Percentiles rank a stretch among this genome's conserved stretches.
These are phyloP conservation scores for Argynnis bischoffii DNA, from an alignment of 2,888 invertebrate species.

Conservation along the genomic window DNA sequence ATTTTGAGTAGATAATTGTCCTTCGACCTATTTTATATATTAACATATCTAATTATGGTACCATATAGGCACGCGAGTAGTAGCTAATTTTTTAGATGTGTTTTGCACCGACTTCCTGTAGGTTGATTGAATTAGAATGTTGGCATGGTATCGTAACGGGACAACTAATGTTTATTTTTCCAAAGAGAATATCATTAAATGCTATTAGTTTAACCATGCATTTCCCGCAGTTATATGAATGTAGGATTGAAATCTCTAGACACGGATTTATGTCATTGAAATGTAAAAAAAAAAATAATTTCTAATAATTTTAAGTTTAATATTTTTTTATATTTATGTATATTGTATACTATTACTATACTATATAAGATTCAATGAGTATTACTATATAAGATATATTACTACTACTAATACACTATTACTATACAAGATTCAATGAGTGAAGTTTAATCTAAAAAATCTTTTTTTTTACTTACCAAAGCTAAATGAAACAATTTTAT, in stretches of 20 bases:
- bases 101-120: constrained; percentile 8
- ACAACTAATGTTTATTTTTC: constrained; percentile 7
- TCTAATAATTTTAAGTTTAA: too few species aligned
- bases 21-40: not conserved
- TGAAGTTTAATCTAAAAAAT: too few species aligned
- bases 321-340: too few species aligned
- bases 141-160: constrained; percentile 18
- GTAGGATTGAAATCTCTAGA: not conserved
- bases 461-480: too few species aligned
- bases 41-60: not conserved
- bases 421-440: too few species aligned
- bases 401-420: too few species aligned
- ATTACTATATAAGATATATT: too few species aligned
- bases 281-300: too few species aligned
- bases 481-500: too few species aligned
- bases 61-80: not conserved
- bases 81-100: constrained; percentile 7
- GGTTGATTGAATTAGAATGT: constrained; percentile 17
- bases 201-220: constrained; percentile 11
- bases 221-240: constrained; percentile 8
- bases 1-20: not conserved
- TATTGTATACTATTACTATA: too few species aligned
- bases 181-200: constrained; percentile 2
- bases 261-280: too few species aligned
- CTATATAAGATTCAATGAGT: too few species aligned